Evolutionary conservation across 2,888 invertebrate species (phyloP).

Genomic region (Oligia strigilis): DNA sequence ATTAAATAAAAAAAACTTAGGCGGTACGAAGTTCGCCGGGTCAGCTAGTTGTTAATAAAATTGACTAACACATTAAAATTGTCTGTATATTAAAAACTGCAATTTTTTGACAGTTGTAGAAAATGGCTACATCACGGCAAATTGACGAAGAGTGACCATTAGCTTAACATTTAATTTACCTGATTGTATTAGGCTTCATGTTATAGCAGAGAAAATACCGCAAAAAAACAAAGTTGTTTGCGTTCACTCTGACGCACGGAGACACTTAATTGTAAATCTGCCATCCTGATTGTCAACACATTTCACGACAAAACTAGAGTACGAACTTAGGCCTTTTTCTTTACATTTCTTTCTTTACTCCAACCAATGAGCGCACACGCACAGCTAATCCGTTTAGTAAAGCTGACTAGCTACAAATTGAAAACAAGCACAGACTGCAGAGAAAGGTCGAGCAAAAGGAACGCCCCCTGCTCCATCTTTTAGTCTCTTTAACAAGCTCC

Average conservation of each 20-base stretch:
- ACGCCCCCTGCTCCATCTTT: neutral
- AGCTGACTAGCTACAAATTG: slow-evolving; percentile 22
- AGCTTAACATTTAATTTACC: neutral
- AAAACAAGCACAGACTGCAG: slow-evolving; percentile 33
- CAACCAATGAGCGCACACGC: slow-evolving; percentile 35
- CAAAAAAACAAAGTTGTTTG: neutral
- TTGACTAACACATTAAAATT: neutral
- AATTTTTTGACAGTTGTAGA: neutral
- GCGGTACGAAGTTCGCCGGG: too few species aligned
- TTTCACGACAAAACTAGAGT: neutral
- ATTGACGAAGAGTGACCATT: neutral
- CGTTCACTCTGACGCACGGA: neutral
- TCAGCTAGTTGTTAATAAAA: neutral
- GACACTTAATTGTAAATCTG: neutral
- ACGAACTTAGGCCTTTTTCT: neutral
- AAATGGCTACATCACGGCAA: neutral
- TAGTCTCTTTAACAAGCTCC: slow-evolving; percentile 5
- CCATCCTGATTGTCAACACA: neutral
- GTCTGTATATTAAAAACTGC: neutral
- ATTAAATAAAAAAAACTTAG: too few species aligned
- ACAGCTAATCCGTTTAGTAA: slow-evolving; percentile 37
- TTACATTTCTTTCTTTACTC: slow-evolving; percentile 11
- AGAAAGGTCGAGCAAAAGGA: neutral
- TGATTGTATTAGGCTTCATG: neutral
- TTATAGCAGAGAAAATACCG: neutral